phyloP scores from a whole-genome alignment of 1,140 invertebrate genomes.

The Thereuonema tuberculata region DNA sequence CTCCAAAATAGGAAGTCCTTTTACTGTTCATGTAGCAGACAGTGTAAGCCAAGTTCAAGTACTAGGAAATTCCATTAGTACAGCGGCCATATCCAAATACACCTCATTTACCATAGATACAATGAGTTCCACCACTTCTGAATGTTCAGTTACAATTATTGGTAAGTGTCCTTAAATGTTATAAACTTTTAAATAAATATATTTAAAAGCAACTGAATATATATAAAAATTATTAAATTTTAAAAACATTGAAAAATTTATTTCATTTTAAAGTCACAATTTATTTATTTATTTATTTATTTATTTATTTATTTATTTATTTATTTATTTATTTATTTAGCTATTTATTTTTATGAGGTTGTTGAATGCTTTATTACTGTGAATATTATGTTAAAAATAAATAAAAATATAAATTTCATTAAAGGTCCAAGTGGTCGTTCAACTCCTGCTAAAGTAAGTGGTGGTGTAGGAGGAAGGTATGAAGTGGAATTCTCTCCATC shows the following conservation, averaged over 20 bases:
- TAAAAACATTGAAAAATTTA: too few relatives aligned
- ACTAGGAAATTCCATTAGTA: conserved; percentile 43
- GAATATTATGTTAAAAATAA: too few relatives aligned
- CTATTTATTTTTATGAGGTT: too few relatives aligned
- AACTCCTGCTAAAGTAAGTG: conserved; percentile 46
- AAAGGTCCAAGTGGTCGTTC: conserved; percentile 62
- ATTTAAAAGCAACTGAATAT: neutral
- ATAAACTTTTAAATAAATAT: neutral
- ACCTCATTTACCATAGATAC: conserved; percentile 47
- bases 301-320: too few relatives aligned
- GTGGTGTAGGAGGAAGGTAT: conserved; percentile 41
- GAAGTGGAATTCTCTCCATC: conserved; percentile 62
- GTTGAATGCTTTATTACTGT: too few relatives aligned
- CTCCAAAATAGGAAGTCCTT: conserved; percentile 73
- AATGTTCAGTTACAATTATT: conserved; percentile 20
- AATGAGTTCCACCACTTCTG: conserved; percentile 32
- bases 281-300: too few relatives aligned
- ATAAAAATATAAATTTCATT: conserved; percentile 28
- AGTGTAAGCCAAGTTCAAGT: conserved; percentile 44
- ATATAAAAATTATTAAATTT: neutral
- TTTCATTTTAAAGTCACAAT: too few relatives aligned
- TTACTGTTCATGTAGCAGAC: conserved; percentile 57
- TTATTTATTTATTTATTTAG: too few relatives aligned
- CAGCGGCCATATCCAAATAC: conserved; percentile 42
- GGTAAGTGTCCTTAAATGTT: conserved; percentile 13